These are phyloP conservation scores for Spinus pinus DNA, from an alignment of 2,797 vertebrate genomes.

Conservation along the genomic window DNA sequence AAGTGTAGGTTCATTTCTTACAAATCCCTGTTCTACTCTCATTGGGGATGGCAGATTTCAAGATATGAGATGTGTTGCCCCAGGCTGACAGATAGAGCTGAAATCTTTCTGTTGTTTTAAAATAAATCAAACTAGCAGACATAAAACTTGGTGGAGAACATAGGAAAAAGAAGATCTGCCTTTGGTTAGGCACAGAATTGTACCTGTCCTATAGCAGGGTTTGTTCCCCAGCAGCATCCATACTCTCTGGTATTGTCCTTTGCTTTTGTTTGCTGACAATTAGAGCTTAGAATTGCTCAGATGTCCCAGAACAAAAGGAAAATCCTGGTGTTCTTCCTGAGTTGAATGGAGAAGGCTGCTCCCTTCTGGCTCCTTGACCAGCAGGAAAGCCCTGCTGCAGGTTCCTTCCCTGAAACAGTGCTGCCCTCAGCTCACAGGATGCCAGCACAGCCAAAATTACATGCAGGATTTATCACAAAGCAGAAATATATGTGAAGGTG, in stretches of 20 bases:
- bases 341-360: neutral
- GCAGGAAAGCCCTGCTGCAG: neutral
- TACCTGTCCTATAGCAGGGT: neutral
- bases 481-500: neutral
- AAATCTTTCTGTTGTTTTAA: neutral
- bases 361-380: neutral
- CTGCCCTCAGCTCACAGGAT: neutral
- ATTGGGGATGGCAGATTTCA: neutral
- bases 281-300: neutral
- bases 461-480: neutral
- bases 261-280: neutral
- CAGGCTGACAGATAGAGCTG: neutral
- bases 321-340: neutral
- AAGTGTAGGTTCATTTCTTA: neutral
- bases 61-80: neutral
- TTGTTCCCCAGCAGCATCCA: neutral
- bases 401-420: neutral
- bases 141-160: neutral
- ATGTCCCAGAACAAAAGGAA: neutral
- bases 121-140: neutral
- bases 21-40: neutral
- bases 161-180: neutral
- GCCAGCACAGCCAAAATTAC: neutral
- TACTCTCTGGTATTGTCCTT: neutral
- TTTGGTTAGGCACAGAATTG: neutral